Evolutionary conservation across 2,797 vertebrate genomes (phyloP), one percentile per base, ranked within the genome.

Genomic region (Phataginus tetradactyla): DNA sequence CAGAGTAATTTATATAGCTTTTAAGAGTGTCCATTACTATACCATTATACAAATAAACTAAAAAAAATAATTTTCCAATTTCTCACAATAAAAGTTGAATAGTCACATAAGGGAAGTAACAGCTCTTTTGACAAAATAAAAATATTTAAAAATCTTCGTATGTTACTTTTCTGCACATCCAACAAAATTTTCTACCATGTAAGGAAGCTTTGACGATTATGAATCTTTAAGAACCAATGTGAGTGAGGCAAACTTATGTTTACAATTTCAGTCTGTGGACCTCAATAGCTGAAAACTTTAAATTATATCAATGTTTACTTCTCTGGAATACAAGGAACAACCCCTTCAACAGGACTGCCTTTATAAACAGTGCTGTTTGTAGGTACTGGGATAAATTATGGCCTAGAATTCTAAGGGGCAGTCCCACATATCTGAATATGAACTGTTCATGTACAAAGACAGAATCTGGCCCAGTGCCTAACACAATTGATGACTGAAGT

Each of bases 241-340:
- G 86, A 93, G 66, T 81, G 45, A 96, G 66, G 55, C 53, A 85
- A 83, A 90, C n/a, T 75, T 94, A 59, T 95, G 87, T 94, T 97
- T 95, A 96, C 83, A 96, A 4, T 95, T 92, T 96, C 64, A 66
- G 69, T 72, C 89, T 96, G 78, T 94, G 81, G 96, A 85, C 29
- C 34, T 94, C 88, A 72, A 84, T 49, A 94, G 80, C 95, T 91
- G 4, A 86, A 95, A 95, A 93, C 96, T 95, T 39, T 32, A 91
- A 97, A 97, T 98, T 95, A 95, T 3, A 79, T 34, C 71, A 64
- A 10, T 91, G 86, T 96, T 97, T 96, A 95, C 32, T 92, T 96
- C 68, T 97, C 85, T 90, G 85, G 80, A 92, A 92, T 95, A 86
- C 21, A 90, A 97, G 81, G 13, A 72, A 61, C 68, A 94, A 94